Evolutionary conservation across 2,888 invertebrate genomes (phyloP).

Genomic region (Mimachlamys varia): DNA sequence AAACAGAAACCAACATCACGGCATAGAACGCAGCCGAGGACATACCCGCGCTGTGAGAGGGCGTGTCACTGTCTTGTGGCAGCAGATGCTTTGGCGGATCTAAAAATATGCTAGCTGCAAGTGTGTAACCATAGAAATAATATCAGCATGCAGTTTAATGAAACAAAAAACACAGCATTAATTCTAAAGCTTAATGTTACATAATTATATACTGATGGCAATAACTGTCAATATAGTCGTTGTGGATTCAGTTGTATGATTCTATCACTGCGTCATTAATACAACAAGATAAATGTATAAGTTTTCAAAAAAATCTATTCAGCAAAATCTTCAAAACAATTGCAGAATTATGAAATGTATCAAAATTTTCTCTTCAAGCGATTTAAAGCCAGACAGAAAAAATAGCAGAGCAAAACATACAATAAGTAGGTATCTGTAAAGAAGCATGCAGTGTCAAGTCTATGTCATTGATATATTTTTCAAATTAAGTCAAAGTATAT

Average conservation of each 20-base stretch:
- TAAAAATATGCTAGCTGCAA: conserved; percentile 31
- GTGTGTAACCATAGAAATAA: conserved; percentile 26
- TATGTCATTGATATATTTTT: no score
- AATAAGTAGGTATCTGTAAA: neutral
- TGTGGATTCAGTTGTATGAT: neutral
- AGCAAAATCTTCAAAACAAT: no score
- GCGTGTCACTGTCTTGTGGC: conserved; percentile 5
- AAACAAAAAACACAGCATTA: neutral
- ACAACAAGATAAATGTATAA: no score
- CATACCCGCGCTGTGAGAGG: conserved; percentile 31
- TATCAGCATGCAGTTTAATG: neutral
- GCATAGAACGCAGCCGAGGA: neutral
- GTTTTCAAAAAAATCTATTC: no score
- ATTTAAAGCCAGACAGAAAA: neutral
- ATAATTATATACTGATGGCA: neutral
- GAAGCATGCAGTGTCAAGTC: no score
- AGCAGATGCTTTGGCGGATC: conserved; percentile 24
- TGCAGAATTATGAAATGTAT: no score
- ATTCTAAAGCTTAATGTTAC: neutral
- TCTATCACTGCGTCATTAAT: neutral
- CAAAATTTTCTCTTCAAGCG: no score
- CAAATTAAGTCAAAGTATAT: no score
- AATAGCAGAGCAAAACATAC: neutral
- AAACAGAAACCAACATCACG: neutral
- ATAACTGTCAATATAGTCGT: neutral